Evolutionary conservation across 1,140 invertebrate genomes (phyloP), one percentile per base, ranked within the genome.

Genomic region (Monochamus saltuarius): DNA sequence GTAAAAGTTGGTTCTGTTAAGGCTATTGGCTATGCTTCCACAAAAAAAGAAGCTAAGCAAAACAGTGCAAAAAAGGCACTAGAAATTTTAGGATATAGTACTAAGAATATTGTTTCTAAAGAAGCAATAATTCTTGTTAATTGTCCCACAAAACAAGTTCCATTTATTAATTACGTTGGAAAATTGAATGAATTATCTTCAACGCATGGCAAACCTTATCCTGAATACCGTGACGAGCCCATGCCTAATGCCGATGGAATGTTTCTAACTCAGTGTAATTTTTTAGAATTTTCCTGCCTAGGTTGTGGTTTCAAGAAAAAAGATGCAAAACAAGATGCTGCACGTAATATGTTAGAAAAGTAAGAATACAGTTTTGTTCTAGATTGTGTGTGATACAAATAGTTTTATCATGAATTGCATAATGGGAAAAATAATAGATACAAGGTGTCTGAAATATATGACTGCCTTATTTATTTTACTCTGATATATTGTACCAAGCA

Each of bases 311-410:
- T 17, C 2, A 65, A 57, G 39, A 65, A 62, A 17, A 65, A 65
- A 55, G 49, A 56, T 42, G 64, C 64, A 8, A 65, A 65, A 50
- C 64, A 65, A 35, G 54, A 65, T 34, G 36, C 64, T 13, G 64
- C 64, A 8, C 59, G 38, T 39, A 45, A 62, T 11, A 65, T 65
- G 59, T 49, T 62, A 16, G 52, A 53, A 13, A 16, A 54, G 64
- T 65, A 56, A 56, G 64, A 37, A 29, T 37, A 22, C 13, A 56
- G n/a, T 45, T 45, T 42, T n/a, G 7, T 13, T 40, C 7, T 38
- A 40, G 10, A 7, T 56, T 43, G 19, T 0, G 14, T 51, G 16
- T 11, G 8, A 14, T 43, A n/a, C 11, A 19, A 17, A 1, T 55
- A 55, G 40, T 9, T 56, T 22, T n/a, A 38, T 8, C 7, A 8